Base-by-base conservation (phyloP, 1,140 invertebrate genomes). In the Micrasema minimum region DNA sequence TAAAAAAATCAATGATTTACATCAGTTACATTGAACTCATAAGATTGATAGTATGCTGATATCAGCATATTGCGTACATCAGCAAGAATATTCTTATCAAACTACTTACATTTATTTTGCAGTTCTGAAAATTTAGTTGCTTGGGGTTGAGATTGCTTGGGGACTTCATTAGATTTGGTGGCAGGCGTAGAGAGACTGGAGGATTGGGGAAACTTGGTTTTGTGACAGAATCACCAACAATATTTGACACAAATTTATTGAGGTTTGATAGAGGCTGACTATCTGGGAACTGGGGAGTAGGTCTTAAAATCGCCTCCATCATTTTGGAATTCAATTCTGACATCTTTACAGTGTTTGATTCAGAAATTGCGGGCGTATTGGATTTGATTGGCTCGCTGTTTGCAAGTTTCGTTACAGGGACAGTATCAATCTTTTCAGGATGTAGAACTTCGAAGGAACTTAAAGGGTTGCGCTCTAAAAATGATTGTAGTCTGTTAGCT, bases 401-500 rank as follows among this genome's bases (percentile, higher is more conserved):
- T 41, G 11, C 20, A 4, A 3, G 10, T 41, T 43, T 59, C 2
- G 12, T 55, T 0, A 35, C 26, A 5, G 51, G 26, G n/a, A 55
- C 4, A 37, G 7, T 16, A 7, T 22, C 35, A n/a, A 11, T 59
- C 4, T 55, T 45, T 18, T 10, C 9, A 62, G 18, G n/a, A 10
- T 69, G 1, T 22, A 12, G n/a, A 7, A 31, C 26, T 43, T 43
- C n/a, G 9, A 67, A 38, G 12, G 20, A 26, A 55, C 50, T 67
- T 37, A 55, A 43, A 20, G 50, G 38, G n/a, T 71, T 64, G 23
- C 72, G 69, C 48, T 74, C 68, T 2, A 66, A 64, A 35, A 61
- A 68, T n/a, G 68, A 67, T 22, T 71, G 69, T 0, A 71, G 10
- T n/a, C 61, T 45, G 12, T 31, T 38, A 5, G 71, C 48, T 16